Percentiles rank a stretch among this genome's conserved stretches.
Evolutionary conservation across 2,797 vertebrate genomes (phyloP).

Genomic region (Pipistrellus kuhlii): DNA sequence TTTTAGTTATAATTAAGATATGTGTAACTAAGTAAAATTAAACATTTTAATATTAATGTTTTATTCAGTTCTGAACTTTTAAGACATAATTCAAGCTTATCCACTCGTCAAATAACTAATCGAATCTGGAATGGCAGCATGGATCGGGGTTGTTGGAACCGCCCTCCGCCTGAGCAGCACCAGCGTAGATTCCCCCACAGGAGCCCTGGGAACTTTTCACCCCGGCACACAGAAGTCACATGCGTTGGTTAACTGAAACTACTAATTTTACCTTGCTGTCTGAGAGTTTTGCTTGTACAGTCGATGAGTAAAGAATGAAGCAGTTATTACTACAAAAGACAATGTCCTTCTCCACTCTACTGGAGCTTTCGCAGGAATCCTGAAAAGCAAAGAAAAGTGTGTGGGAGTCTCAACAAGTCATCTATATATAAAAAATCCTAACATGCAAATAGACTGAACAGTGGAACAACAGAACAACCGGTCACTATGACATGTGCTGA

Average conservation of each 20-base stretch:
- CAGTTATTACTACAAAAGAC: constrained; percentile 99
- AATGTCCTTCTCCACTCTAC: constrained; percentile 90
- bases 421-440: no score
- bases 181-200: no score
- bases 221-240: accelerated
- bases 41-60: not conserved
- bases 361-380: constrained; percentile 88
- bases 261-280: constrained; percentile 92
- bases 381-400: constrained; percentile 79
- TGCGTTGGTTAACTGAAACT: constrained; percentile 23
- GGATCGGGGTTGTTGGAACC: accelerated
- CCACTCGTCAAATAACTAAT: no score
- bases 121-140: accelerated
- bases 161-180: accelerated
- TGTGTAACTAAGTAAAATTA: not conserved
- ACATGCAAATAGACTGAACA: no score
- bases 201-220: not conserved
- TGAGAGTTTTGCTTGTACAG: constrained; percentile 89
- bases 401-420: not conserved
- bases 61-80: not conserved
- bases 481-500: no score
- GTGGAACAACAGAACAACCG: no score
- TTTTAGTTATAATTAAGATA: not conserved
- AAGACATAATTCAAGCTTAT: not conserved
- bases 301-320: constrained; percentile 95